Evolutionary conservation across 2,797 vertebrate genomes (phyloP), one percentile per base, ranked within the genome.

Genomic region (Clamator glandarius): DNA sequence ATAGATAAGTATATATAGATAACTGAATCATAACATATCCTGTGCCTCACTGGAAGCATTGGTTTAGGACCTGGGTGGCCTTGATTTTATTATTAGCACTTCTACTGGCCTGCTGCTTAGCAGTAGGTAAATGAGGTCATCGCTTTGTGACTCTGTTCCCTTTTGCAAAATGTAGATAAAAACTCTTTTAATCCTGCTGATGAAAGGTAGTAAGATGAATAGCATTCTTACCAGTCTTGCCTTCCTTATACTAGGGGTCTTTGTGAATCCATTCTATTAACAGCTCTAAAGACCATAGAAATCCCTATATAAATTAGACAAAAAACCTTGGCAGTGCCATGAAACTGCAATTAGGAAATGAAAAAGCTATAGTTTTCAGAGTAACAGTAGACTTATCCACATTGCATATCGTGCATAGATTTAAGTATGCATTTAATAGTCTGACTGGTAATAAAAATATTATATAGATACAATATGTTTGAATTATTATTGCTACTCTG

Each of bases 391-490:
- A 89, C 89, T 94, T 93, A 84, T 92, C 84, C 75, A 89, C 92
- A 96, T 94, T 94, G 89, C 91, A 93, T 96, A 96, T 96, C 20
- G 4, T 87, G 92, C 57, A 90, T 91, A 93, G 92, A 95, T 95
- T 96, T 96, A 96, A 96, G 91, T 94, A 96, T 94, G 95, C 93
- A 95, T 96, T 96, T 96, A 96, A 96, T 96, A 96, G 92, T 79
- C 81, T 93, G 92, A 95, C 95, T 96, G 87, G 91, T 91, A 95
- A 95, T 96, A 96, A 96, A 96, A 96, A 95, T 93, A 96, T 74
- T 94, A 96, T 95, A 95, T 94, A 91, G 95, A 90, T 90, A 96
- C 91, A 96, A 94, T 96, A 96, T 90, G 94, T 79, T 92, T 95
- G 93, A 96, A 84, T 95, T 96, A 95, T 94, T 96, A 87, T 91